Percentiles rank a stretch among this genome's conserved stretches.
Conservation (phyloP, 2,797 vertebrate species). For the Hoplostethus atlanticus region DNA sequence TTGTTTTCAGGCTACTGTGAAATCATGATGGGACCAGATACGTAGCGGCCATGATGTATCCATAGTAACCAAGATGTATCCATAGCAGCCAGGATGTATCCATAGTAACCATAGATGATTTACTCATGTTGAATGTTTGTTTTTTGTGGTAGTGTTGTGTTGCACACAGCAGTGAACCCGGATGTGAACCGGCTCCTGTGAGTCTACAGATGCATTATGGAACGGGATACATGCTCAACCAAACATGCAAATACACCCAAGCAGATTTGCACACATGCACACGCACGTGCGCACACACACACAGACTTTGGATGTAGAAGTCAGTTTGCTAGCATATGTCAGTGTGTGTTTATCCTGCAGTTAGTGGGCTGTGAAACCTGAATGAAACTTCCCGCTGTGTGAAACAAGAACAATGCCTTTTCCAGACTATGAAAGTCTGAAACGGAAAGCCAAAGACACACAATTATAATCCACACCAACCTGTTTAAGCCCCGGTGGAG, state of each 20-base stretch:
- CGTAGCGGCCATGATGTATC: too few species aligned
- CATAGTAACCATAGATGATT: too few species aligned
- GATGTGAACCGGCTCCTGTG: too few species aligned
- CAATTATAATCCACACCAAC: neutral
- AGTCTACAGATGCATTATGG: too few species aligned
- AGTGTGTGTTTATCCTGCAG: constrained; percentile 47
- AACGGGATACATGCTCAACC: constrained; percentile 5
- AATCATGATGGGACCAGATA: too few species aligned
- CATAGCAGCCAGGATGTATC: too few species aligned
- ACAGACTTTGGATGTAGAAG: neutral
- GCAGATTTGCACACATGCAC: neutral
- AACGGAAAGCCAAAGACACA: constrained; percentile 4
- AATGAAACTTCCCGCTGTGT: constrained; percentile 29
- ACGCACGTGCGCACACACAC: neutral
- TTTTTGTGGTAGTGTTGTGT: too few species aligned
- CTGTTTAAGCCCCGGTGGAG: neutral
- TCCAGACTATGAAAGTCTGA: constrained; percentile 18
- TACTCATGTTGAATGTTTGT: too few species aligned
- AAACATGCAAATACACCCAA: neutral
- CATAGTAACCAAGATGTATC: too few species aligned
- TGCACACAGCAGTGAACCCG: too few species aligned
- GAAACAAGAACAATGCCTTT: constrained; percentile 12
- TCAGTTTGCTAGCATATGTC: constrained; percentile 20
- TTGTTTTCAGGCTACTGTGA: too few species aligned
- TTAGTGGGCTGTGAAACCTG: constrained; percentile 44